phyloP scores from a whole-genome alignment of 2,797 vertebrate genomes.

The Pelochelys cantorii region DNA sequence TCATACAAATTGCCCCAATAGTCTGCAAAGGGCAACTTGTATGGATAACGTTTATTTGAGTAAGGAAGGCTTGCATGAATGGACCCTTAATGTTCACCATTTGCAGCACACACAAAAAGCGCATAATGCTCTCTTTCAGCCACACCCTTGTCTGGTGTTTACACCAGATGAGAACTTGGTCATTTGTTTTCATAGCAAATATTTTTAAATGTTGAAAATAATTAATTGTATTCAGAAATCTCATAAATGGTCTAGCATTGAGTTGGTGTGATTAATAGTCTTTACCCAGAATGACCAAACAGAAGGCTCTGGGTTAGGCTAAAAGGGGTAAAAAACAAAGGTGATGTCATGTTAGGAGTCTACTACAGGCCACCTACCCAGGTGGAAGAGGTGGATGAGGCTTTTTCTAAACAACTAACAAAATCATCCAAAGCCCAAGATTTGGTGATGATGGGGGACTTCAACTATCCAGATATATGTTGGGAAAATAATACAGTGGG shows the following conservation, averaged over 20 bases:
- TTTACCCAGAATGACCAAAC: neutral
- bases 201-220: neutral
- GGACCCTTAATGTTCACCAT: neutral
- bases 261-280: neutral
- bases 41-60: neutral
- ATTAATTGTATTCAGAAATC: neutral
- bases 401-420: too few species aligned
- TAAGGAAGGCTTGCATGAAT: neutral
- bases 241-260: neutral
- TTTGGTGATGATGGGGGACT: too few species aligned
- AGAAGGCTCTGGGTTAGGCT: neutral
- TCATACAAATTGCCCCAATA: neutral
- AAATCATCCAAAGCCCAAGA: too few species aligned
- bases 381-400: too few species aligned
- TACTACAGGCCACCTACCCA: too few species aligned
- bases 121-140: neutral
- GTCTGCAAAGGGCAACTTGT: neutral
- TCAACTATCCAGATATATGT: too few species aligned
- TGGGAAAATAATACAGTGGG: too few species aligned
- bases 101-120: neutral
- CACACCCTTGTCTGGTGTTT: neutral
- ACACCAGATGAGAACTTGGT: neutral
- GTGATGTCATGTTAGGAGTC: too few species aligned
- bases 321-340: too few species aligned
- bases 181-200: neutral